Evolutionary conservation across 2,888 invertebrate genomes (phyloP).

Genomic region (Folsomia candida): DNA sequence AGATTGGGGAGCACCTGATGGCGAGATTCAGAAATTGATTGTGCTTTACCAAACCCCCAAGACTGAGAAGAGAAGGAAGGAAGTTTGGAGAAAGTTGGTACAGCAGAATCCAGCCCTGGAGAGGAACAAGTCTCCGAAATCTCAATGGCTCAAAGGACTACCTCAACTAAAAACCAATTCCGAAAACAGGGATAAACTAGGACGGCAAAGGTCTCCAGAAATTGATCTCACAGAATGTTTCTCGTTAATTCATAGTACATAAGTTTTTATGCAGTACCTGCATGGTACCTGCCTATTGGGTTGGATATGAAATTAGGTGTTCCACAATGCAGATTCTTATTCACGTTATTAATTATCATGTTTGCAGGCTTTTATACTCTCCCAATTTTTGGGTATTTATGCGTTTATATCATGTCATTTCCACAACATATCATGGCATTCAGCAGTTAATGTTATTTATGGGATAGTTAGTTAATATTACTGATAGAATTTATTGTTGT

Average conservation of each 20-base stretch:
- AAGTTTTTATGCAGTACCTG: no score
- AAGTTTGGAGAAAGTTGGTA: conserved; percentile 39
- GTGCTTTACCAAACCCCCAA: conserved; percentile 27
- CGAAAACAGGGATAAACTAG: conserved; percentile 23
- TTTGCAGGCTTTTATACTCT: no score
- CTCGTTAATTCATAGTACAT: conserved; percentile 42
- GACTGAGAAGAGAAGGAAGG: conserved; percentile 46
- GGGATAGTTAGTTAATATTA: no score
- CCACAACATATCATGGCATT: no score
- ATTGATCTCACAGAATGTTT: conserved; percentile 49
- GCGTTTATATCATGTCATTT: no score
- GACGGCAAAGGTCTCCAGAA: conserved; percentile 34
- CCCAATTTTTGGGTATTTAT: no score
- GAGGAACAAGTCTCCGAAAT: conserved; percentile 38
- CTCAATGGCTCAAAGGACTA: conserved; percentile 44
- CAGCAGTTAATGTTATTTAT: no score
- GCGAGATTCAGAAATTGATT: conserved; percentile 36
- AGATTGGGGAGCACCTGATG: conserved; percentile 44
- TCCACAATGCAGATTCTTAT: no score
- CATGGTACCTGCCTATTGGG: no score
- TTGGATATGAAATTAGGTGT: no score
- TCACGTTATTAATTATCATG: no score
- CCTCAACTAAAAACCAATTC: conserved; percentile 37
- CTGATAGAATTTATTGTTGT: no score
- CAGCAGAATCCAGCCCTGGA: conserved; percentile 41